A percentile compares a stretch with the other conserved stretches of the same genome.
Conservation (phyloP, 2,888 invertebrate genomes). For the Cantharis rufa region DNA sequence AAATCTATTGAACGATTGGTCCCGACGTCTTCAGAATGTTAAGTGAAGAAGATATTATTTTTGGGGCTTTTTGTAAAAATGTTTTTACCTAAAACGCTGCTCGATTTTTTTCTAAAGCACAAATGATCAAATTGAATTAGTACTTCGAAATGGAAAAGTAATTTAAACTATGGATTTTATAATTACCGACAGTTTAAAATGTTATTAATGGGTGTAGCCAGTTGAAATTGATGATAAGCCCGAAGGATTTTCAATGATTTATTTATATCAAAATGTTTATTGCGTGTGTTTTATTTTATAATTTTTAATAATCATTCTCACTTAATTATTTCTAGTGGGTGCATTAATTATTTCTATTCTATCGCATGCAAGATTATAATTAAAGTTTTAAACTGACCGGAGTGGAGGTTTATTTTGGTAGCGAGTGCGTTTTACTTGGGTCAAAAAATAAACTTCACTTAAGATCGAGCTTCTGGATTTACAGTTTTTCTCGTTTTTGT, state of each 20-base stretch:
- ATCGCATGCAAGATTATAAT: not conserved
- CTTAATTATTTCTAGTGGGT: not conserved
- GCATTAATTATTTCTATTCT: not conserved
- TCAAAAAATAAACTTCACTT: not conserved
- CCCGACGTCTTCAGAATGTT: not conserved
- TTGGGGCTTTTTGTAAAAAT: not conserved
- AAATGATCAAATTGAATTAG: not conserved
- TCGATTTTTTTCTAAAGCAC: not conserved
- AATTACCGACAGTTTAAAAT: slow-evolving; percentile 3
- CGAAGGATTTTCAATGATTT: not conserved
- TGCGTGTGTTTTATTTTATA: not conserved
- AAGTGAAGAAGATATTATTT: not conserved
- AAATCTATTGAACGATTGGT: slow-evolving; percentile 8
- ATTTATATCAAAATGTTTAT: not conserved
- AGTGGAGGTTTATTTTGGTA: not conserved
- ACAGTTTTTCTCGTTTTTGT: not conserved
- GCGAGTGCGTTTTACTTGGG: not conserved
- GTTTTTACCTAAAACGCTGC: not conserved
- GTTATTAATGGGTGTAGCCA: not conserved
- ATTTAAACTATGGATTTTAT: slow-evolving; percentile 1
- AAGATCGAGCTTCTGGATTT: not conserved
- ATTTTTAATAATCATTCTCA: not conserved
- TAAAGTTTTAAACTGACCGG: not conserved
- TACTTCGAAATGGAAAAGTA: not conserved
- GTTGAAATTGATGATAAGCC: not conserved